Evolutionary conservation across 2,888 invertebrate species (phyloP).

Genomic region (Aphidius colemani): DNA sequence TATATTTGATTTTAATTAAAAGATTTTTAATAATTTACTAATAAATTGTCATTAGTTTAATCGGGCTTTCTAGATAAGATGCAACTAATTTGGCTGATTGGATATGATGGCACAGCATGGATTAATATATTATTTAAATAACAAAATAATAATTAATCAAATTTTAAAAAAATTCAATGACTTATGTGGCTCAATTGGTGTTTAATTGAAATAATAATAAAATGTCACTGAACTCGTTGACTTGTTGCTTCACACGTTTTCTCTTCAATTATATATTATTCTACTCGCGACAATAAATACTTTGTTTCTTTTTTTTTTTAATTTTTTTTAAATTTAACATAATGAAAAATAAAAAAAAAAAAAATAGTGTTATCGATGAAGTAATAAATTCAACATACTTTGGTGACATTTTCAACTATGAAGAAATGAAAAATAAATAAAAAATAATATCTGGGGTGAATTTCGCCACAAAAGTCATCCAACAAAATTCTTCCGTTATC

Average conservation of each 20-base stretch:
- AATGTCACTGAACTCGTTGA: constrained; percentile 19
- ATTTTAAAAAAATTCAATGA: constrained; percentile 11
- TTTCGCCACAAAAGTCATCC: constrained; percentile 18
- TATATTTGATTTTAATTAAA: constrained; percentile 1
- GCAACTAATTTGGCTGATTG: constrained; percentile 24
- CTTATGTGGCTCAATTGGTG: constrained; percentile 22
- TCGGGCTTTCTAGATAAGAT: constrained; percentile 16
- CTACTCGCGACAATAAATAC: no score
- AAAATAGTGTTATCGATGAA: neutral
- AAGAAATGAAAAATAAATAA: constrained; percentile 4
- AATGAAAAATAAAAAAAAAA: neutral
- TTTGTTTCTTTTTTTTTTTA: neutral
- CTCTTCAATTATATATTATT: no score
- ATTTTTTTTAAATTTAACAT: neutral
- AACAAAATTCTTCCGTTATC: constrained; percentile 28
- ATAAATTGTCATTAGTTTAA: constrained; percentile 15
- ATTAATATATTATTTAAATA: constrained; percentile 1
- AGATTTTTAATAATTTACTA: constrained; percentile 1
- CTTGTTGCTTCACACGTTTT: constrained; percentile 22
- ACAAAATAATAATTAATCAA: neutral
- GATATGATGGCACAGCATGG: constrained; percentile 1
- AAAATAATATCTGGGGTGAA: constrained; percentile 6
- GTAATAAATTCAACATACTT: neutral
- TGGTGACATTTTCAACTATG: constrained; percentile 9
- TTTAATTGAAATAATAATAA: constrained; percentile 9